phyloP scores from a whole-genome alignment of 1,140 invertebrate genomes.

The Drosophila parvula region DNA sequence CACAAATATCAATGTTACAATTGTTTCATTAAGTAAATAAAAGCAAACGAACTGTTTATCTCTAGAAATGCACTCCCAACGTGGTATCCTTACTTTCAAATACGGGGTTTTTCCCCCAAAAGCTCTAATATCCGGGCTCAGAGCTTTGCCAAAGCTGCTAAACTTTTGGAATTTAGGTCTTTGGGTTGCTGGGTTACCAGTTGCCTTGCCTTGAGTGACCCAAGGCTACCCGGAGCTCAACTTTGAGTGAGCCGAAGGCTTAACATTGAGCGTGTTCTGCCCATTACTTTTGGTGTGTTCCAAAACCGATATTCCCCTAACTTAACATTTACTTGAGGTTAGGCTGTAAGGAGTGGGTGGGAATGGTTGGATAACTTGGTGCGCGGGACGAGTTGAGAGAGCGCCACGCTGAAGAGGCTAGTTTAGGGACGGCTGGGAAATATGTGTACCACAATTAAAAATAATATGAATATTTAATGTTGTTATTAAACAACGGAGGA shows the following conservation, averaged over 20 bases:
- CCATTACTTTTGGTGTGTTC: slow-evolving; percentile 11
- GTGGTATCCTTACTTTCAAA: background rate
- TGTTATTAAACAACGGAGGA: background rate
- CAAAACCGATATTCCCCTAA: slow-evolving; percentile 22
- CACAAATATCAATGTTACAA: slow-evolving; percentile 64
- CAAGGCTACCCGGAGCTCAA: slow-evolving; percentile 20
- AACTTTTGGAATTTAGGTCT: slow-evolving; percentile 24
- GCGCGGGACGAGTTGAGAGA: slow-evolving; percentile 8
- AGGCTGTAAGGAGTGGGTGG: slow-evolving; percentile 2
- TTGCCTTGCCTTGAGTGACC: slow-evolving; percentile 33
- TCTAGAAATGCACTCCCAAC: background rate
- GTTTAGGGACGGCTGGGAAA: slow-evolving; percentile 20
- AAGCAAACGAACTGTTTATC: slow-evolving; percentile 51
- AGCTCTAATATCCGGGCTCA: background rate
- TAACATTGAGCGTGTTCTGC: slow-evolving; percentile 10
- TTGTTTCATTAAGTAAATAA: slow-evolving; percentile 43
- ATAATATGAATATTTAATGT: slow-evolving; percentile 21
- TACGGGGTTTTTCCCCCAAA: background rate
- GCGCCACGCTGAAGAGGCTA: slow-evolving; percentile 7
- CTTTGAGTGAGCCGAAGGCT: slow-evolving; percentile 21
- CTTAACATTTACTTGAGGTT: slow-evolving; percentile 37
- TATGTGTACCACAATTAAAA: slow-evolving; percentile 17
- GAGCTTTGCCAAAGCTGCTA: slow-evolving; percentile 36
- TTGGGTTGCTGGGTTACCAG: slow-evolving; percentile 50
- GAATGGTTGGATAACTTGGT: slow-evolving; percentile 58